Evolutionary conservation across 2,888 invertebrate species (phyloP), one percentile per base, ranked within the genome.

Genomic region (Dysmachus trigonus): DNA sequence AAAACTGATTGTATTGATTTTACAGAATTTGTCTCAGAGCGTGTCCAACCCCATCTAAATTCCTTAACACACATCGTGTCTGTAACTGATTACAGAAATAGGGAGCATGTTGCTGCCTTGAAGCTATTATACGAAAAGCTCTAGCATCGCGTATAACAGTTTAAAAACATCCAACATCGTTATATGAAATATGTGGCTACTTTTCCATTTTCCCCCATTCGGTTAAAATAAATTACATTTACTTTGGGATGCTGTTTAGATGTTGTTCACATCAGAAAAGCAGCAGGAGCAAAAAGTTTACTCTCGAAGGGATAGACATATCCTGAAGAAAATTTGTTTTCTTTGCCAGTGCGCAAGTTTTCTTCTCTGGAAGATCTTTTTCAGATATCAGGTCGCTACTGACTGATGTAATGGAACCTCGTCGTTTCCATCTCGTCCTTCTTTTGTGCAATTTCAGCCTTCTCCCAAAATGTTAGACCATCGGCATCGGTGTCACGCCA

Each of bases 141-240:
- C 31, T 15, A 8, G 13, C 8, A 62, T 27, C 5, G 8, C 2
- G 27, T 62, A 62, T 62, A 62, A 62, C 62, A 62, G 62, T 62
- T 62, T 18, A 62, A 62, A 62, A 62, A 22, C 6, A 27, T 18
- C 18, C 22, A 10, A 18, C 62, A 62, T 6, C 6, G 51, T 62
- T 62, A 18, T 27, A 22, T 27, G 62, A 27, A 62, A 62, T 22
- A 62, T 62, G 18, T 27, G 22, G 27, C 22, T 62, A 41, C 10
- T 27, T 6, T 62, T 62, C 62, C 62, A 22, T 7, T 22, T 62
- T 27, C 10, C 27, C 22, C 35, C n/a, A 1, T 13, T 77, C 47
- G 30, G 22, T 77, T 77, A 47, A 47, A 77, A 77, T 77, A 41
- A 77, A 77, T 47, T 41, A 41, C 81, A 82, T 62, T 18, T 62